Conservation (phyloP, 1,140 invertebrate genomes). For the Colletes gigas region DNA sequence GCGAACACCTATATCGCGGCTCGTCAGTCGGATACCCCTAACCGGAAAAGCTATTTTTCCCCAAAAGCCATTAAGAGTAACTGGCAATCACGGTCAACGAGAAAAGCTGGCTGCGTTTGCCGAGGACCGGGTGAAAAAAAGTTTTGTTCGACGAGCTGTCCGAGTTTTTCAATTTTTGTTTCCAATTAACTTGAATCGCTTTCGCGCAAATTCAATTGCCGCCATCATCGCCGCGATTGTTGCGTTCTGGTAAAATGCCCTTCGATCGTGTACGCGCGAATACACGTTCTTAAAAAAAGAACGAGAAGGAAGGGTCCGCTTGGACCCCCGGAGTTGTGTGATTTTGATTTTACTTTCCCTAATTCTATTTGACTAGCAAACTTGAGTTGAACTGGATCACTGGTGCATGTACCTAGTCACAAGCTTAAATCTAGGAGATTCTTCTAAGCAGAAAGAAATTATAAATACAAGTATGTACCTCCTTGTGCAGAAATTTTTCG, state of each 20-base stretch:
- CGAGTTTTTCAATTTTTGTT: conserved; percentile 20
- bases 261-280: no score
- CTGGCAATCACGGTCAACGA: conserved; percentile 32
- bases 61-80: conserved; percentile 19
- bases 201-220: conserved; percentile 38
- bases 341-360: no score
- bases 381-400: no score
- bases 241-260: conserved; percentile 11
- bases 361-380: no score
- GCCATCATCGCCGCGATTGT: conserved; percentile 34
- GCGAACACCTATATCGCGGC: not conserved
- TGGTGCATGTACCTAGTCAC: no score
- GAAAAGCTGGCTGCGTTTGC: not conserved
- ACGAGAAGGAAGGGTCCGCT: no score
- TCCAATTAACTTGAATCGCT: conserved; percentile 37
- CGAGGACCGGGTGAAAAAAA: not conserved
- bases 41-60: not conserved
- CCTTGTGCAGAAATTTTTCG: no score
- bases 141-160: not conserved
- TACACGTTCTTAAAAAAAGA: no score
- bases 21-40: not conserved
- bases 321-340: no score
- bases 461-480: no score
- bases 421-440: no score
- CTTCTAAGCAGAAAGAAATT: no score